Percentiles rank a stretch among this genome's conserved stretches.
Evolutionary conservation across 2,888 invertebrate species (phyloP).

Genomic region (Stratiomys singularior): DNA sequence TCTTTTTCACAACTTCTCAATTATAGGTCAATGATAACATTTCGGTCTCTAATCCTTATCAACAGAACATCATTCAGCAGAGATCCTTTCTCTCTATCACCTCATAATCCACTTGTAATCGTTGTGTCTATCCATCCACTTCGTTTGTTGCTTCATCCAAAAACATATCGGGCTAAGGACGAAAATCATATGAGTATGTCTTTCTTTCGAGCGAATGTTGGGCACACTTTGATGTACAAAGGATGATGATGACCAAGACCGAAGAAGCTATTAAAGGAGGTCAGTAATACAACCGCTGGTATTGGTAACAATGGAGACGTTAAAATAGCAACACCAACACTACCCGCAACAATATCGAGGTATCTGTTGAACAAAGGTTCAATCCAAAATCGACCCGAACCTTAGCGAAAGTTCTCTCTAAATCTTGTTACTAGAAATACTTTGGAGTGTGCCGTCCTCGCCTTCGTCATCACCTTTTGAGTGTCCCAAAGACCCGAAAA

Average conservation of each 20-base stretch:
- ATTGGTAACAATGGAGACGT: constrained; percentile 51
- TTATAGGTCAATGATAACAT: not conserved
- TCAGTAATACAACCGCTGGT: constrained; percentile 42
- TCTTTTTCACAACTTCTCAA: not conserved
- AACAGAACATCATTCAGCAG: not conserved
- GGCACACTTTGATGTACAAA: not conserved
- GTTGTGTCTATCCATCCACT: not conserved
- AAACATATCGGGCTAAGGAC: constrained; percentile 19
- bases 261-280: constrained; percentile 27
- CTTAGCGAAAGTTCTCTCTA: not conserved
- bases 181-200: not conserved
- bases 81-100: not conserved
- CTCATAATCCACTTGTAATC: constrained; percentile 37
- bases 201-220: not conserved
- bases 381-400: constrained; percentile 9
- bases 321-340: constrained; percentile 44
- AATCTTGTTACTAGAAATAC: constrained; percentile 24
- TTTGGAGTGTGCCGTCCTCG: not conserved
- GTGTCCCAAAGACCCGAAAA: constrained; percentile 13
- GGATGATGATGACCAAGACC: constrained; percentile 15
- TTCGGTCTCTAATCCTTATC: not conserved
- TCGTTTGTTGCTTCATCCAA: not conserved
- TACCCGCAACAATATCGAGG: not conserved
- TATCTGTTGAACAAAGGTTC: constrained; percentile 41
- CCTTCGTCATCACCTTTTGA: constrained; percentile 6